Percentiles rank a stretch among this genome's conserved stretches.
These are phyloP conservation scores for Tupiocoris notatus DNA, from an alignment of 2,888 invertebrate genomes.

Conservation along the genomic window DNA sequence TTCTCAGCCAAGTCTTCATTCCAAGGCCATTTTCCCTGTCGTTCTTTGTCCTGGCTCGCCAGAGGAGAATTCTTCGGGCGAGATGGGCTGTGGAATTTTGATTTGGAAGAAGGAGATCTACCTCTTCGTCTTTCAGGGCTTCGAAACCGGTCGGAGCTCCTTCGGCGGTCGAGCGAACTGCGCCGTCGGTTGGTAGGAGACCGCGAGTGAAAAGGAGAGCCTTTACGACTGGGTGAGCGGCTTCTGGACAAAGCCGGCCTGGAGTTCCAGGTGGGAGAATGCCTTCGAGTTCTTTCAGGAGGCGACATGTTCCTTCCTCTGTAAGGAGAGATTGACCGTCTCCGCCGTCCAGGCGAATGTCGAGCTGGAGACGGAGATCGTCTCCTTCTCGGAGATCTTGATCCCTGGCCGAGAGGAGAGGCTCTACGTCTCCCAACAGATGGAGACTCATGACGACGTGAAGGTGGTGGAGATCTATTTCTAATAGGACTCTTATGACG, in stretches of 20 bases:
- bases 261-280: constrained; percentile 25
- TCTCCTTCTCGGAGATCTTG: constrained; percentile 37
- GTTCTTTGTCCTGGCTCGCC: background rate
- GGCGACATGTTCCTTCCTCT: constrained; percentile 22
- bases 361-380: constrained; percentile 5
- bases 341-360: constrained; percentile 19
- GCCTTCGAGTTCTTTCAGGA: constrained; percentile 1
- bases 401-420: constrained; percentile 17
- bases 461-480: constrained; percentile 21
- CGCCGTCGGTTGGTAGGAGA: constrained; percentile 7
- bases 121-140: constrained; percentile 27
- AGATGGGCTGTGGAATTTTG: constrained; percentile 10
- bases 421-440: constrained; percentile 27
- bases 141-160: constrained; percentile 1
- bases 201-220: constrained; percentile 29
- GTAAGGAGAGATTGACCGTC: constrained; percentile 24
- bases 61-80: constrained; percentile 1
- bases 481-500: constrained; percentile 16
- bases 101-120: background rate
- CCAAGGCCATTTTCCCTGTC: constrained; percentile 27
- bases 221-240: constrained; percentile 16
- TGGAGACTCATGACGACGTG: constrained; percentile 9
- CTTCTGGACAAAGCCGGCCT: constrained; percentile 18
- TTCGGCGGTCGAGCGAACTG: background rate
- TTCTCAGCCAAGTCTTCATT: constrained; percentile 28